These are phyloP conservation scores for Planococcus citri DNA, from an alignment of 1,140 invertebrate genomes.

Conservation along the genomic window DNA sequence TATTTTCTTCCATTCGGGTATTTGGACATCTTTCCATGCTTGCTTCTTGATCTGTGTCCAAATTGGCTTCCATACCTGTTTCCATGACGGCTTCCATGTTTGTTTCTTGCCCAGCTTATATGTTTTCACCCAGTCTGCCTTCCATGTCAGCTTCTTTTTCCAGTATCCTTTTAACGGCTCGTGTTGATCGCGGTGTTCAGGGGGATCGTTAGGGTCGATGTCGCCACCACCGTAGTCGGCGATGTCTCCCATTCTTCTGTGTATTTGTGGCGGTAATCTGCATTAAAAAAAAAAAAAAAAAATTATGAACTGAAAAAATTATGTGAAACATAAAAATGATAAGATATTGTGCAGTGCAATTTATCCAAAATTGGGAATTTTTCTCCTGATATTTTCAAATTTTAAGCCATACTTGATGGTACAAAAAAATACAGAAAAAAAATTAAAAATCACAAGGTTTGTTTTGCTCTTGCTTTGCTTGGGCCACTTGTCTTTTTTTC, in stretches of 20 bases:
- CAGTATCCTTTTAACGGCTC: slow-evolving; percentile 57
- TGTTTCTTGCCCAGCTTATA: slow-evolving; percentile 68
- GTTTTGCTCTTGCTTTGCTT: no score
- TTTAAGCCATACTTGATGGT: no score
- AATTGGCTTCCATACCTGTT: slow-evolving; percentile 61
- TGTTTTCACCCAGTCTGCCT: slow-evolving; percentile 63
- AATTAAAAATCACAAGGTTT: no score
- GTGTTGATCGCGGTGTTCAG: slow-evolving; percentile 35
- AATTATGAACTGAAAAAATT: no score
- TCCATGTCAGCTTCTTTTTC: slow-evolving; percentile 70
- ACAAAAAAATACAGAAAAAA: no score
- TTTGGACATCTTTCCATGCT: slow-evolving; percentile 41
- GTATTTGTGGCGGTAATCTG: not conserved
- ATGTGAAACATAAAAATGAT: no score
- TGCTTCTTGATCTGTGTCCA: slow-evolving; percentile 38
- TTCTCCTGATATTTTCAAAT: no score
- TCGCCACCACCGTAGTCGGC: no score
- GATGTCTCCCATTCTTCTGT: not conserved
- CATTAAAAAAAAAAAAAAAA: not conserved
- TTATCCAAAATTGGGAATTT: no score
- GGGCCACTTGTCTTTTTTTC: no score
- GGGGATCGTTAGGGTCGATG: slow-evolving; percentile 22
- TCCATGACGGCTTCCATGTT: slow-evolving; percentile 62
- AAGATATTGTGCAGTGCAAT: no score
- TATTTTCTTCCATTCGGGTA: slow-evolving; percentile 38